Evolutionary conservation across 2,888 invertebrate species (phyloP), one percentile per base, ranked within the genome.

Genomic region (Pandemis cinnamomeana): DNA sequence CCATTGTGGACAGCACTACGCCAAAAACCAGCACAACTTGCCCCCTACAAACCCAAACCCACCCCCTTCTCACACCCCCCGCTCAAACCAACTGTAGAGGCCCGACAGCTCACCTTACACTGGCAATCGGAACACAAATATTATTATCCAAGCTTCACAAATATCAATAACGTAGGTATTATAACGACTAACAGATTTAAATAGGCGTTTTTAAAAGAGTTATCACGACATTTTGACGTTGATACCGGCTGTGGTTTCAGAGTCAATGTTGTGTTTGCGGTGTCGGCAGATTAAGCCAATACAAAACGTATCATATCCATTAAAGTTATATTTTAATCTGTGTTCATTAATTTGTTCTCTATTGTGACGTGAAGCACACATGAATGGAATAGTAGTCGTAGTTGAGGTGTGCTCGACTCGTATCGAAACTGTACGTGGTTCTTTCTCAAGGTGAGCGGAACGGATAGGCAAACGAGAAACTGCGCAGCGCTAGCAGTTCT

Each of bases 141-240:
- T 94, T 93, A 93, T 93, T 93, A 93, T 92, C 92, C 90, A 86
- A 88, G 87, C 89, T 91, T 92, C 90, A 92, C 91, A 92, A 93
- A 93, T 93, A 94, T 93, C 93, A 94, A 93, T 93, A 93, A 91
- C 90, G 91, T 91, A 20, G 20, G 20, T 20, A 92, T 92, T 93
- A 93, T 91, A 86, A 90, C 90, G 88, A 88, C 87, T 85, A 87
- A 87, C 87, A 89, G 91, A 93, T 93, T 93, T 91, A 88, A 92
- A 87, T 92, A 87, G 84, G 80, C 85, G 80, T 78, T 88, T 88
- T 82, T 81, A 79, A 85, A 83, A 77, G 78, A 80, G 82, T 84
- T 84, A 84, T 86, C 83, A 83, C 82, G 86, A 85, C 82, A 85
- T 88, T 46, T 86, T 83, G 79, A 78, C 80, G 80, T 82, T 84